Evolutionary conservation across 2,888 invertebrate genomes (phyloP).

Genomic region (Sisyra nigra): DNA sequence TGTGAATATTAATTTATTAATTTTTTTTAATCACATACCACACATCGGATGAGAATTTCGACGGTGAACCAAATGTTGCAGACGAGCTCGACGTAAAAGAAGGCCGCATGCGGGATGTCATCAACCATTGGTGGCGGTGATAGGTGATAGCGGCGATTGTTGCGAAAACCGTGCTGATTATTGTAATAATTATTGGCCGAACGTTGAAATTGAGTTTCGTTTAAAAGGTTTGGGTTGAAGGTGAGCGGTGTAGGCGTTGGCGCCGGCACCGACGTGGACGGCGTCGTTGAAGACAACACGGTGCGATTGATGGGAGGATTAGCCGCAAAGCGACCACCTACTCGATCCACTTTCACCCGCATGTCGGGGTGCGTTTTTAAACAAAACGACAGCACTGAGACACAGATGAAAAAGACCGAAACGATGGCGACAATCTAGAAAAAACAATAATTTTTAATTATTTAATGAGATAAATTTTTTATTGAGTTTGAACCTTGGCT

Average conservation of each 20-base stretch:
- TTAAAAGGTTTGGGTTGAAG: slow-evolving; percentile 43
- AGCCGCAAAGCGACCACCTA: slow-evolving; percentile 23
- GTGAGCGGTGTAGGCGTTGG: slow-evolving; percentile 49
- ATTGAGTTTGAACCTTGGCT: slow-evolving; percentile 65
- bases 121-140: neutral
- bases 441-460: slow-evolving; percentile 14
- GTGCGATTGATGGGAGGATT: neutral
- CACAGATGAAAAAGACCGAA: slow-evolving; percentile 99
- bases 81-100: slow-evolving; percentile 96
- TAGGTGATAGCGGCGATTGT: no score
- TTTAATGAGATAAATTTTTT: neutral
- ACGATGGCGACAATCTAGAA: slow-evolving; percentile 92
- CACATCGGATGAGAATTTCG: slow-evolving; percentile 73
- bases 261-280: neutral
- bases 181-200: no score
- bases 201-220: slow-evolving; percentile 33
- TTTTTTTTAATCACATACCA: slow-evolving; percentile 27
- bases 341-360: slow-evolving; percentile 77
- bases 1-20: no score
- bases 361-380: slow-evolving; percentile 99
- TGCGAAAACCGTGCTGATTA: no score
- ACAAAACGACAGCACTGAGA: slow-evolving; percentile 98
- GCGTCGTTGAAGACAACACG: neutral
- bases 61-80: slow-evolving; percentile 99
- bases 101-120: slow-evolving; percentile 62